Base-by-base conservation (phyloP, 2,797 vertebrate genomes). In the Paratrypauchen microcephalus region DNA sequence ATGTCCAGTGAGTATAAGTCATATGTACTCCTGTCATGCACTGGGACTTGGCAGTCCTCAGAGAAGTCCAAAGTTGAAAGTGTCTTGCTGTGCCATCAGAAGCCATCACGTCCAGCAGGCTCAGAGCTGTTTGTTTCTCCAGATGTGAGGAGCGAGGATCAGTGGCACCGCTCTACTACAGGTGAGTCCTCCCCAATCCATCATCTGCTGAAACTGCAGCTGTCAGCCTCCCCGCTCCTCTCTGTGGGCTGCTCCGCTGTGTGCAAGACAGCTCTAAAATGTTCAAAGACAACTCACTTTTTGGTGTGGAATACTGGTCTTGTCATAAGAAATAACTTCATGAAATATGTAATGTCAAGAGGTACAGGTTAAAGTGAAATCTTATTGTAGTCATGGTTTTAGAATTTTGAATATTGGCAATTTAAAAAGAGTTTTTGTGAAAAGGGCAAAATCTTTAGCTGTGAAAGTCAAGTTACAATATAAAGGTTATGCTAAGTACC, bases 151-250 rank as follows among this genome's bases (percentile, higher is more conserved):
- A 78, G 72, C 82, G 80, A 80, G 86, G 84, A 87, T 83, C 77
- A 82, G 80, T 76, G 82, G 66, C 72, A 78, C 87, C 80, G 74
- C 87, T 79, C 80, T 78, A 89, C 88, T 90, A 91, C 86, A 89
- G 82, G 84, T 86, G 86, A 91, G 86, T 81, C 77, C 82, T 80
- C 72, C 74, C 6, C 78, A 82, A 92, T 89, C 84, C 83, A 88
- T 92, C 89, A 91, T 88, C 78, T 73, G 75, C 74, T 73, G 69
- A 24, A 65, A 74, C 66, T 63, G 57, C 52, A 68, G 32, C 70
- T 56, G 63, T 69, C 76, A 72, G 80, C 63, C 56, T 13, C 59
- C 71, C 76, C 15, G 12, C 78, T 77, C 69, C 65, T 70, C 75
- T 70, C 71, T 11, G 19, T 0, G 6, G 28, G 15, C 18, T 30